Percentiles rank a stretch among this genome's conserved stretches.
Conservation (phyloP, 2,113 vertebrate genomes). For the Naja naja region DNA sequence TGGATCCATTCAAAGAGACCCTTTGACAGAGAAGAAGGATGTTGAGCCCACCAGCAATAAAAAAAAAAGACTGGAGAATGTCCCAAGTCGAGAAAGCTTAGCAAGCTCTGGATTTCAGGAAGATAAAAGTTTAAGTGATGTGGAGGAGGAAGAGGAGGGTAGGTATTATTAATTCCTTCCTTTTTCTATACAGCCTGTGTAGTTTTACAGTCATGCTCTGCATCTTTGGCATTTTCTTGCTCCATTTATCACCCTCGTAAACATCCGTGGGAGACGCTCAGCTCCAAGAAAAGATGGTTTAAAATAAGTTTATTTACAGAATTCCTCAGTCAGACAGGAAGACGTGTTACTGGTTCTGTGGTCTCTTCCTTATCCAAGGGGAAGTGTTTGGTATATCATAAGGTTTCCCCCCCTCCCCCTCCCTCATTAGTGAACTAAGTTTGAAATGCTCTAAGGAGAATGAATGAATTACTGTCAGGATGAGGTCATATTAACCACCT, state of each 20-base stretch:
- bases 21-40: constrained; percentile 59
- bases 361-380: constrained; percentile 60
- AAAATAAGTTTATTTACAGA: constrained; percentile 74
- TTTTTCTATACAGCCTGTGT: constrained; percentile 60
- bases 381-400: constrained; percentile 13
- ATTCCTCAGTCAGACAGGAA: constrained; percentile 73
- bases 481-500: background rate
- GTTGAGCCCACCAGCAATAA: constrained; percentile 50
- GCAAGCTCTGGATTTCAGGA: constrained; percentile 76
- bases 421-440: constrained; percentile 51
- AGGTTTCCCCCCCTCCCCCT: background rate
- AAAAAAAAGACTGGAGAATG: constrained; percentile 64
- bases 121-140: constrained; percentile 76
- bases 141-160: constrained; percentile 77
- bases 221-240: constrained; percentile 73
- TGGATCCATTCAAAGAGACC: constrained; percentile 59
- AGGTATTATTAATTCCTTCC: constrained; percentile 75
- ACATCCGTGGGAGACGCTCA: constrained; percentile 74
- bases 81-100: constrained; percentile 72
- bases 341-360: constrained; percentile 60
- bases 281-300: constrained; percentile 71
- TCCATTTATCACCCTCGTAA: constrained; percentile 76
- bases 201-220: constrained; percentile 71
- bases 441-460: constrained; percentile 44
- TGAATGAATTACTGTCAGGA: constrained; percentile 36